Percentiles rank a stretch among this genome's conserved stretches.
phyloP scores from a whole-genome alignment of 2,113 vertebrate genomes.

The Myotis davidii region DNA sequence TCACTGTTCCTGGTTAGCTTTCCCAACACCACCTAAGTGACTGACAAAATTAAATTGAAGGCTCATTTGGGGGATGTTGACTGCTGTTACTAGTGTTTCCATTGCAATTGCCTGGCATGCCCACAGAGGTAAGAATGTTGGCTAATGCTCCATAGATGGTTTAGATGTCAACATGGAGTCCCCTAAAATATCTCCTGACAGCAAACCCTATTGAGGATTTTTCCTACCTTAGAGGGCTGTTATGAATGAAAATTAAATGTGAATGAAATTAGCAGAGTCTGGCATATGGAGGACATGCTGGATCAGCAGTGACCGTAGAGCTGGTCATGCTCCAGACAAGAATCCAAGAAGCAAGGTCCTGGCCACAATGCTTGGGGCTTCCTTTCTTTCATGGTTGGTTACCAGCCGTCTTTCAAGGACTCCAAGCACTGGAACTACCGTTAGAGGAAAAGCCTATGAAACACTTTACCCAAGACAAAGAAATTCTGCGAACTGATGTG shows the following conservation, averaged over 20 bases:
- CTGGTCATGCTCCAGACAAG: background rate
- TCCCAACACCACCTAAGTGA: background rate
- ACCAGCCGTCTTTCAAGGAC: background rate
- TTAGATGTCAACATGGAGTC: background rate
- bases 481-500: background rate
- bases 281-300: background rate
- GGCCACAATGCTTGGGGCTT: background rate
- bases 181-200: background rate
- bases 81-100: background rate
- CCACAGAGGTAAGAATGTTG: background rate
- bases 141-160: too few relatives aligned
- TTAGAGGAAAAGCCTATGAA: background rate
- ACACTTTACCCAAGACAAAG: background rate
- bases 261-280: background rate
- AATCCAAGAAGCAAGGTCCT: background rate
- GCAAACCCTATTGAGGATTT: background rate
- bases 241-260: background rate
- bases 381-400: background rate
- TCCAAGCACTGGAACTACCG: background rate
- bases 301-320: background rate
- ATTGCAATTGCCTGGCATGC: background rate
- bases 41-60: background rate
- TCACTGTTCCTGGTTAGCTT: slow-evolving; percentile 30
- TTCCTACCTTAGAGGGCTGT: background rate
- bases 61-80: background rate